phyloP scores from a whole-genome alignment of 2,797 vertebrate species.

The Sparidentex hasta region DNA sequence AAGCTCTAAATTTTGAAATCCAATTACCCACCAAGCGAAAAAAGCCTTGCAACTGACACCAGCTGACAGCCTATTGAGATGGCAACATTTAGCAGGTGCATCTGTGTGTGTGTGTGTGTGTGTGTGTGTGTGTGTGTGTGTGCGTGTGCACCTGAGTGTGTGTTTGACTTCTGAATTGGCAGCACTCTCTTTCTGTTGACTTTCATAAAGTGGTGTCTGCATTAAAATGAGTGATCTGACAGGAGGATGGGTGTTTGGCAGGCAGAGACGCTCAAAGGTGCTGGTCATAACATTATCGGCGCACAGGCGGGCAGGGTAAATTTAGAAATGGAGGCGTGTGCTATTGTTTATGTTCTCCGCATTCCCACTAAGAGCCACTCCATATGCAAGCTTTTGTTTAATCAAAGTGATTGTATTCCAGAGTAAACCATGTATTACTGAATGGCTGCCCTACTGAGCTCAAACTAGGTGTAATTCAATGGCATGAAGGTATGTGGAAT shows the following conservation, averaged over 20 bases:
- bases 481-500: background rate
- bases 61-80: constrained; percentile 58
- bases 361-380: constrained; percentile 19
- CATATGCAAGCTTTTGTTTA: constrained; percentile 19
- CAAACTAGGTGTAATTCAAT: background rate
- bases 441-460: constrained; percentile 10
- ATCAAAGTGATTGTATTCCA: constrained; percentile 28
- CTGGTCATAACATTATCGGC: constrained; percentile 35
- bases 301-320: background rate
- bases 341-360: constrained; percentile 15
- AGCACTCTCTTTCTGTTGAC: constrained; percentile 43
- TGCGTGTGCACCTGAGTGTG: background rate
- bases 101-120: constrained; percentile 7
- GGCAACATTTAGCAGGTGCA: constrained; percentile 66
- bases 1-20: constrained; percentile 63
- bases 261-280: constrained; percentile 9
- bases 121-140: background rate
- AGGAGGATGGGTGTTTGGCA: constrained; percentile 43
- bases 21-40: constrained; percentile 64
- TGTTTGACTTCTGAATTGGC: constrained; percentile 53
- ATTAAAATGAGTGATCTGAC: constrained; percentile 47
- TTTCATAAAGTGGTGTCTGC: constrained; percentile 37
- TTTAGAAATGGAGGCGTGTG: constrained; percentile 17
- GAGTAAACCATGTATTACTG: constrained; percentile 16
- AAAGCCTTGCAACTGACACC: constrained; percentile 55